Evolutionary conservation across 2,888 invertebrate species (phyloP), one percentile per base, ranked within the genome.

Genomic region (Sarcophaga rosellei): DNA sequence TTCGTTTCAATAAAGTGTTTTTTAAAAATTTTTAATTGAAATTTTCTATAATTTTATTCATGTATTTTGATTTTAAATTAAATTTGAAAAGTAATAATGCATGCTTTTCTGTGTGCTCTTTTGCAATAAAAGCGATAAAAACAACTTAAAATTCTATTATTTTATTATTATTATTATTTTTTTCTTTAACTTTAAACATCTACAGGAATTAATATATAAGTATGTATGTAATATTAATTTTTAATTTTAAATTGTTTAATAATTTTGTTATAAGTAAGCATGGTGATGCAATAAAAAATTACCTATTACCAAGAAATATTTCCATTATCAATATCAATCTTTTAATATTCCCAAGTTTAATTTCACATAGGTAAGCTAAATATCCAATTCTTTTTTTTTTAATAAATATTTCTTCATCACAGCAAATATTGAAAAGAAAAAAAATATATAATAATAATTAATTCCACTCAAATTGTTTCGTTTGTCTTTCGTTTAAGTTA

Each of bases 381-480:
- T n/a, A 11, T 75, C 47, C 69, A 69, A 69, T 79, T 78, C 59
- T 59, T 66, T 61, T 45, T 66, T 61, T 45, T 17, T 17, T 44
- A 10, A 61, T 61, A 73, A 76, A 74, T 57, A 69, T 65, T 74
- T 77, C 70, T 68, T 81, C 84, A 86, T 84, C 86, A 86, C 86
- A 86, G 84, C 81, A 81, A 84, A 86, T 81, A 86, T 82, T 59
- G 21, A 75, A 85, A 77, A 76, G 45, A 82, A 78, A 85, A 63
- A 47, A 69, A 69, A 69, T 17, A 53, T 53, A 53, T 53, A 53
- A 17, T 72, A 66, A 47, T 62, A 45, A 20, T 21, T 25, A 78
- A 78, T 74, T 81, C n/a, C 47, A 44, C 69, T 78, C 66, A 79
- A 53, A 53, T 17, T 53, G 53, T 53, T 53, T 53, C 17, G n/a